Evolutionary conservation across 2,888 invertebrate species (phyloP), one percentile per base, ranked within the genome.

Genomic region (Chromoteleia sp.): DNA sequence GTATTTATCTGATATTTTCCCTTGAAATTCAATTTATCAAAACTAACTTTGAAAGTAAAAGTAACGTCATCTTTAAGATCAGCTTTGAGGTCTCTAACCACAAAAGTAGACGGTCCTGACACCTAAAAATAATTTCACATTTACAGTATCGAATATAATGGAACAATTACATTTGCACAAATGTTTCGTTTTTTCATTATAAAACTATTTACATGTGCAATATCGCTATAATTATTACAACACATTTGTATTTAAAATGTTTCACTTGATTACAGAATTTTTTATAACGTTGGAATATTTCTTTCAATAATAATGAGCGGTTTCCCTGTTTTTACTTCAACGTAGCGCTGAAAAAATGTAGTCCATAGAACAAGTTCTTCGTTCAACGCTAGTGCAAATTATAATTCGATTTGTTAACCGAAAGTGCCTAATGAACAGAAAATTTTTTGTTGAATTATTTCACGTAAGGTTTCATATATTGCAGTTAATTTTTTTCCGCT

Each of bases 1-100:
- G 95, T 94, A 86, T 95, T 94, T 92, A 95, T 94, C 89, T 94
- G 94, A 91, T 95, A 95, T 85, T 95, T 94, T 17, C 95, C 95
- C 68, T 92, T 92, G 86, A 95, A 95, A 78, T 93, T 93, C 68
- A 95, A 87, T 65, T 92, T 92, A 0, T 94, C 94, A 29, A 95
- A 92, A 39, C 93, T 88, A 39, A 94, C 92, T 86, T 93, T 94
- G 89, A 95, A 95, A 80, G 94, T 93, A 87, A 95, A 95, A 81
- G 93, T 91, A 84, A 95, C 94, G 84, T 94, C 94, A 43, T 93
- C 93, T 5, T 41, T 58, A 43, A 94, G 87, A 85, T 95, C 94
- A 1, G 94, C 93, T 61, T 87, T 87, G 0, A 91, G 74, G 54
- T 91, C 85, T 3, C 82, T 85, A 10, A 91, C 68, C 83, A 87